Evolutionary conservation across 2,888 invertebrate species (phyloP).

Genomic region (Epinotia brunnichana): DNA sequence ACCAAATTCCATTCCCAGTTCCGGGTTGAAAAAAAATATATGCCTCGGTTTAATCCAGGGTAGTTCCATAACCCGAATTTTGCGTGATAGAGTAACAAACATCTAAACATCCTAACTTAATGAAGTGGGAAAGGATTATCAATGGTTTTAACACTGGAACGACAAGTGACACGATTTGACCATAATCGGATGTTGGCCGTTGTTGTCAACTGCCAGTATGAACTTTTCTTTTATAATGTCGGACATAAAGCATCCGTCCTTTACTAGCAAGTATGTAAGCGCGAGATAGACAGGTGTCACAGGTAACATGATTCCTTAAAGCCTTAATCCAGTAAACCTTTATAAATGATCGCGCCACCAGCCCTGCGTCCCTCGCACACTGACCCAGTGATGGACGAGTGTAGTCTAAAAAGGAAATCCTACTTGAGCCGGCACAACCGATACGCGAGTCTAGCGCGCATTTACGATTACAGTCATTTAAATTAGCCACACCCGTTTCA

Average conservation of each 20-base stretch:
- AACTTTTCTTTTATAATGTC: background rate
- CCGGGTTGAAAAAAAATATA: too few relatives aligned
- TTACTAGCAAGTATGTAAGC: too few relatives aligned
- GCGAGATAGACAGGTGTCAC: too few relatives aligned
- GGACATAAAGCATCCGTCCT: too few relatives aligned
- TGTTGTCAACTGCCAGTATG: background rate
- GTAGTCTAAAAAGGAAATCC: slow-evolving; percentile 82
- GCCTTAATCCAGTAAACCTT: background rate
- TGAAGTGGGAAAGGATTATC: too few relatives aligned
- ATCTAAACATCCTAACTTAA: too few relatives aligned
- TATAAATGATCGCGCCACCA: background rate
- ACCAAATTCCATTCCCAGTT: too few relatives aligned
- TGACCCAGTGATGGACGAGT: slow-evolving; percentile 77
- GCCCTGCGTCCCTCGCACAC: slow-evolving; percentile 65
- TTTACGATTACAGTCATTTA: slow-evolving; percentile 64
- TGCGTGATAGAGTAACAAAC: too few relatives aligned
- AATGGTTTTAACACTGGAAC: too few relatives aligned
- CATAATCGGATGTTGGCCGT: background rate
- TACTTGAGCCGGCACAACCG: slow-evolving; percentile 75
- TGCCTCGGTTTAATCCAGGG: too few relatives aligned
- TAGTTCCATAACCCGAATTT: too few relatives aligned
- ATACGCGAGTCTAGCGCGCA: slow-evolving; percentile 68
- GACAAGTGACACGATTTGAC: background rate
- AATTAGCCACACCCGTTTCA: slow-evolving; percentile 47
- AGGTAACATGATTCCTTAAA: too few relatives aligned